phyloP scores from a whole-genome alignment of 1,140 invertebrate species.

The Bombus huntii region DNA sequence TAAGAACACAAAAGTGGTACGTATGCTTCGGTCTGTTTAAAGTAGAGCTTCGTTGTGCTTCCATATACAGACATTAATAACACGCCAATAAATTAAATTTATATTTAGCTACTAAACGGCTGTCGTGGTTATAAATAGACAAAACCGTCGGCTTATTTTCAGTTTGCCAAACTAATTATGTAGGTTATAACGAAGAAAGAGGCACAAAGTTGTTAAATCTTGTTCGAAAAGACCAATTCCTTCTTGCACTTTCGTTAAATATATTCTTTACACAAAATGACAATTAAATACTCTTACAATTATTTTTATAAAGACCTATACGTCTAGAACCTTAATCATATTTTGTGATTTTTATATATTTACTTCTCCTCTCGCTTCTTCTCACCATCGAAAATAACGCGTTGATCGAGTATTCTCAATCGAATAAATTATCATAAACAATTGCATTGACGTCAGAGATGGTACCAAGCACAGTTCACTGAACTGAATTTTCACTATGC shows the following conservation, averaged over 20 bases:
- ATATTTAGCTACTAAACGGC: constrained; percentile 52
- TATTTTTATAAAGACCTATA: too few species aligned
- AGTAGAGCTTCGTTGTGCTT: neutral
- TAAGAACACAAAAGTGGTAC: neutral
- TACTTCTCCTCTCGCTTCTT: neutral
- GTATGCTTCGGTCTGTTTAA: constrained; percentile 11
- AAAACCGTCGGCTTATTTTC: constrained; percentile 25
- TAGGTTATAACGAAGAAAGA: neutral
- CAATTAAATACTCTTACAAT: neutral
- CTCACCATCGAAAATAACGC: neutral
- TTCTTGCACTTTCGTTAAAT: neutral
- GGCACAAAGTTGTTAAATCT: too few species aligned
- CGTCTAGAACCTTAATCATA: too few species aligned
- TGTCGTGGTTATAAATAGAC: constrained; percentile 46
- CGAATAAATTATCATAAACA: constrained; percentile 35
- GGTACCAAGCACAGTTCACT: constrained; percentile 2
- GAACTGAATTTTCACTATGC: constrained; percentile 22
- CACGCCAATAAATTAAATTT: constrained; percentile 61
- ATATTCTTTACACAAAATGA: neutral
- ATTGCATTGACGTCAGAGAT: constrained; percentile 9
- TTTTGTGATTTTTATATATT: neutral
- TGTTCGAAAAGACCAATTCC: neutral
- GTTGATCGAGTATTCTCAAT: neutral
- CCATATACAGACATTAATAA: constrained; percentile 39
- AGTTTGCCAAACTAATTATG: constrained; percentile 52